These are phyloP conservation scores for Micrastur ruficollis DNA, from an alignment of 2,797 vertebrate genomes.

Conservation along the genomic window DNA sequence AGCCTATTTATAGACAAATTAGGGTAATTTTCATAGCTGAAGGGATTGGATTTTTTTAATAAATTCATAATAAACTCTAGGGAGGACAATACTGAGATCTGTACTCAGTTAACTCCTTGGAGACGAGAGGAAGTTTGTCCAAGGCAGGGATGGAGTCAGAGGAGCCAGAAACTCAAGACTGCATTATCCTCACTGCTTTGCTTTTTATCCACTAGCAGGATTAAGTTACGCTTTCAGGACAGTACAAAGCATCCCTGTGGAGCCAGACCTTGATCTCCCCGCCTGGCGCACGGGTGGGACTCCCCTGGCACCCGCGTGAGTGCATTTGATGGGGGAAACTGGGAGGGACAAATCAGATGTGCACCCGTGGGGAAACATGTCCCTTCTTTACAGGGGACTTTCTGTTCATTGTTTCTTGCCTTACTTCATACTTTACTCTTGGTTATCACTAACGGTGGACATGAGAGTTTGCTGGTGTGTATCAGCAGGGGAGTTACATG, in stretches of 20 bases:
- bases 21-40: constrained; percentile 41
- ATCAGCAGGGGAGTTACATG: background rate
- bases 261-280: background rate
- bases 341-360: background rate
- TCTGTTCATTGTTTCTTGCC: background rate
- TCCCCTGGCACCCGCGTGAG: background rate
- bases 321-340: background rate
- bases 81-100: background rate
- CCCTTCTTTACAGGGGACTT: background rate
- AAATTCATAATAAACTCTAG: constrained; percentile 30
- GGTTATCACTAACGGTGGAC: background rate
- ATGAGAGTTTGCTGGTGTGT: background rate
- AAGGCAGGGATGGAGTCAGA: background rate
- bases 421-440: background rate
- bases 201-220: background rate
- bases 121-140: background rate
- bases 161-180: background rate
- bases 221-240: background rate
- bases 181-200: background rate
- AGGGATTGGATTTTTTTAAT: background rate
- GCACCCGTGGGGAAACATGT: background rate
- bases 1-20: constrained; percentile 56
- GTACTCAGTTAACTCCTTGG: background rate
- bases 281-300: background rate
- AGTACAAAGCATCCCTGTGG: background rate